Evolutionary conservation across 2,797 vertebrate species (phyloP).

Genomic region (Decapterus maruadsi): DNA sequence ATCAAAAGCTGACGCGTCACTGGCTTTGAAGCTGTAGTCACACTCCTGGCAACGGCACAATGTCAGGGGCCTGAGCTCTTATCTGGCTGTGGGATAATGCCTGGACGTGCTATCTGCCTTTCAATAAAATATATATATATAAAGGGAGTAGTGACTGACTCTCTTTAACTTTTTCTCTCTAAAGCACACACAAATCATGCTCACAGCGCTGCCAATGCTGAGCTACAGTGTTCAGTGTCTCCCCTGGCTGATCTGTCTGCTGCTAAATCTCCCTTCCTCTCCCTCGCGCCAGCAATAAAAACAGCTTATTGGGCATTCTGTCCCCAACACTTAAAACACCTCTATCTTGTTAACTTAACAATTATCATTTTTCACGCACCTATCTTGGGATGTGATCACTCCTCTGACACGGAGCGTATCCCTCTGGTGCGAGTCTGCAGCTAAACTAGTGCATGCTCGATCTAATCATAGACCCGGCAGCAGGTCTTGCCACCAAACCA

Average conservation of each 20-base stretch:
- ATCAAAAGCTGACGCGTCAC: constrained; percentile 76
- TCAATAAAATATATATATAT: constrained; percentile 35
- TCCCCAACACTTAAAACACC: constrained; percentile 27
- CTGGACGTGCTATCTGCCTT: constrained; percentile 52
- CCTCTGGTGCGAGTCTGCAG: constrained; percentile 62
- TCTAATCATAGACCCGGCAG: constrained; percentile 83
- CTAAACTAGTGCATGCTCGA: constrained; percentile 78
- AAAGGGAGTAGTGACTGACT: constrained; percentile 27
- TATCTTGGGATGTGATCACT: constrained; percentile 56
- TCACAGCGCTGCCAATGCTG: constrained; percentile 17
- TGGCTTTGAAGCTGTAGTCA: constrained; percentile 69
- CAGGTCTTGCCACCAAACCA: constrained; percentile 79
- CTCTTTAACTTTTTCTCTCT: constrained; percentile 37
- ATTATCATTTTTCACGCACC: constrained; percentile 38
- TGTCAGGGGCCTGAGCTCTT: constrained; percentile 57
- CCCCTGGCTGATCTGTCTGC: constrained; percentile 42
- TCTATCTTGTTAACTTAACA: constrained; percentile 57
- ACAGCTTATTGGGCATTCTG: constrained; percentile 13
- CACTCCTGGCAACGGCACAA: constrained; percentile 64
- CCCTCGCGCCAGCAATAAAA: neutral
- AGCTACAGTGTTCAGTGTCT: constrained; percentile 29
- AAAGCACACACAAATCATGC: constrained; percentile 34
- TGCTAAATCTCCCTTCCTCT: constrained; percentile 42
- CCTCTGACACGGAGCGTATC: constrained; percentile 55
- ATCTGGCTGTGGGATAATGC: constrained; percentile 53